phyloP scores from a whole-genome alignment of 92 coral and sea anemone genomes.

The Ricordea florida region DNA sequence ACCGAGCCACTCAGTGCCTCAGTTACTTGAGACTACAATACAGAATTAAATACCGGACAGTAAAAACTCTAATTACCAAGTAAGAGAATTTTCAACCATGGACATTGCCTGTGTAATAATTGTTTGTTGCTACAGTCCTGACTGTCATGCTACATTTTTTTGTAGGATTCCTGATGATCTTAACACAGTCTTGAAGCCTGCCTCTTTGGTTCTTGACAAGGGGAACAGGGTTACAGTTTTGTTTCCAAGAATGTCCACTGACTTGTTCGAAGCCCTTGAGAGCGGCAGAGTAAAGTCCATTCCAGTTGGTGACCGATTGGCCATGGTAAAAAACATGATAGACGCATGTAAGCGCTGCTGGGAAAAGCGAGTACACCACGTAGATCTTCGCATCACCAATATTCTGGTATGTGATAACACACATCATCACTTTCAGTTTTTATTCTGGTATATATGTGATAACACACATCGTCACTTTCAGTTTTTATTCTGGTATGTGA shows the following conservation, averaged over 20 bases:
- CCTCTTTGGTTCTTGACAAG: constrained; percentile 41
- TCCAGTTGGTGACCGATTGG: constrained; percentile 3
- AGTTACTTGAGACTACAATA: too few relatives aligned
- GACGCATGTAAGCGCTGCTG: constrained; percentile 58
- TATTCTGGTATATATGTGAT: too few relatives aligned
- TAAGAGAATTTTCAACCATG: too few relatives aligned
- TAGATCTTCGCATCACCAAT: constrained; percentile 67
- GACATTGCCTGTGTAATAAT: too few relatives aligned
- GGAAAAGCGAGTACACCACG: constrained; percentile 38
- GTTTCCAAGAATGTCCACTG: constrained; percentile 43
- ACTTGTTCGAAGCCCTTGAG: constrained; percentile 47
- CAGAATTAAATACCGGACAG: too few relatives aligned
- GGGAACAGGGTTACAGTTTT: constrained; percentile 35
- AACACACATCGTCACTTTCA: too few relatives aligned
- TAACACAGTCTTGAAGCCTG: constrained; percentile 37
- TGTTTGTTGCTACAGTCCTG: too few relatives aligned
- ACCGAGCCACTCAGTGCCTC: too few relatives aligned
- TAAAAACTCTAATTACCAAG: too few relatives aligned
- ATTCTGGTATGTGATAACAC: constrained; percentile 59
- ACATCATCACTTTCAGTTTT: too few relatives aligned
- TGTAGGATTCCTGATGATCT: constrained; percentile 33
- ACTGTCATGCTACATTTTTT: too few relatives aligned
- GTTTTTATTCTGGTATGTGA: constrained; percentile 57
- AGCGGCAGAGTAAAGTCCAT: neutral
- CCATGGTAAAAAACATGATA: constrained; percentile 34